Percentiles rank a stretch among this genome's conserved stretches.
These are phyloP conservation scores for Doryteuthis pealeii DNA, from an alignment of 1,140 invertebrate species.

Conservation along the genomic window DNA sequence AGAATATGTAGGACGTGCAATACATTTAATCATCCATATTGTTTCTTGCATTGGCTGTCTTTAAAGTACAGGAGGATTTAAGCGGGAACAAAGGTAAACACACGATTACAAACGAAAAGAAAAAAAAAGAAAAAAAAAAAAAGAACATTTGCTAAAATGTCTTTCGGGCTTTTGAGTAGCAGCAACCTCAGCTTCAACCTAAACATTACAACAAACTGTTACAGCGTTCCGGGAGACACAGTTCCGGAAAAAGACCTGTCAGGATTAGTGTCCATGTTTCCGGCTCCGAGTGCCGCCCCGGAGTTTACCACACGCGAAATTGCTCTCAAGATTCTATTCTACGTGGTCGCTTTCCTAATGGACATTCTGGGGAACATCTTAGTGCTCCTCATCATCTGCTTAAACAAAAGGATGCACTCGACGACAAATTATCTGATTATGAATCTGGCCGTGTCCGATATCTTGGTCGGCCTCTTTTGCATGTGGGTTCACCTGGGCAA, in stretches of 20 bases:
- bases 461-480: conserved; percentile 66
- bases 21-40: too few species aligned
- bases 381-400: conserved; percentile 37
- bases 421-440: conserved; percentile 85
- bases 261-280: background rate
- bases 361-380: conserved; percentile 40
- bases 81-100: too few species aligned
- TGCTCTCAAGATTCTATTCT: conserved; percentile 40
- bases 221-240: background rate
- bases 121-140: too few species aligned
- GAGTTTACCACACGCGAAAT: conserved; percentile 26
- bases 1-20: too few species aligned
- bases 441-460: conserved; percentile 87
- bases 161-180: too few species aligned
- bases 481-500: conserved; percentile 63
- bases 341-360: conserved; percentile 38
- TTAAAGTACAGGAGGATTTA: too few species aligned
- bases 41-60: too few species aligned
- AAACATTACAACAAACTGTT: background rate
- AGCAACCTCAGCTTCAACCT: background rate
- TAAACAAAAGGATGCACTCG: conserved; percentile 41
- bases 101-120: too few species aligned
- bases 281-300: conserved; percentile 7
- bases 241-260: conserved; percentile 7
- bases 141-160: too few species aligned